Evolutionary conservation across 2,797 vertebrate species (phyloP).

Genomic region (Halcyon chelicuti): DNA sequence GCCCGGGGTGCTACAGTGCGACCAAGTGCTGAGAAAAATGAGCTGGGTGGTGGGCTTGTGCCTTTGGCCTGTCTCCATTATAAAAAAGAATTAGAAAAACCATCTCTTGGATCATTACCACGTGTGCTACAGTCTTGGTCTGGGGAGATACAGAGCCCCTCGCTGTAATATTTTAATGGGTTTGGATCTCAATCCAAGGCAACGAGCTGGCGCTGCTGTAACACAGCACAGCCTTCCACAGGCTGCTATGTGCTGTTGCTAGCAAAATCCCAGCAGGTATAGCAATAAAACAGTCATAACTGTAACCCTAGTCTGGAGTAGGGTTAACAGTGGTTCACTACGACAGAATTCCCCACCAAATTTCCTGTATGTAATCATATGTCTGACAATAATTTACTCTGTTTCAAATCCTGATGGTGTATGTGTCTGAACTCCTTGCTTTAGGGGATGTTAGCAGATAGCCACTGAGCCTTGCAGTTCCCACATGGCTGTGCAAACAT

Average conservation of each 20-base stretch:
- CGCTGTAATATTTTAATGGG: not conserved
- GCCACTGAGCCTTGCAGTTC: not conserved
- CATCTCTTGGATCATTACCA: fast-evolving
- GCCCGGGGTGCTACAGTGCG: fast-evolving
- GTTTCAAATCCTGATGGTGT: not conserved
- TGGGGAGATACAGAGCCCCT: not conserved
- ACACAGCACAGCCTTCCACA: not conserved
- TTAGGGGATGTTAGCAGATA: not conserved
- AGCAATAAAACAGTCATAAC: not conserved
- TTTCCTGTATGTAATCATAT: not conserved
- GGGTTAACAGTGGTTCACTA: not conserved
- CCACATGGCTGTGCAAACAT: not conserved
- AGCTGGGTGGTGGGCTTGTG: fast-evolving
- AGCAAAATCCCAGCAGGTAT: not conserved
- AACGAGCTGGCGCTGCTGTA: not conserved
- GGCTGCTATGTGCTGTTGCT: not conserved
- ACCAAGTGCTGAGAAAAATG: not conserved
- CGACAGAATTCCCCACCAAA: not conserved
- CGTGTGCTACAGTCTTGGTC: fast-evolving
- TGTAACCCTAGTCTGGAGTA: not conserved
- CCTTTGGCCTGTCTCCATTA: fast-evolving
- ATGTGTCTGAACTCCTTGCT: not conserved
- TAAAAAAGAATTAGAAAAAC: too few species aligned
- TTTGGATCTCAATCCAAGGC: not conserved
- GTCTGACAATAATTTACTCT: not conserved